Percentiles rank a stretch among this genome's conserved stretches.
phyloP scores from a whole-genome alignment of 2,888 invertebrate species.

The Platycheirus albimanus region DNA sequence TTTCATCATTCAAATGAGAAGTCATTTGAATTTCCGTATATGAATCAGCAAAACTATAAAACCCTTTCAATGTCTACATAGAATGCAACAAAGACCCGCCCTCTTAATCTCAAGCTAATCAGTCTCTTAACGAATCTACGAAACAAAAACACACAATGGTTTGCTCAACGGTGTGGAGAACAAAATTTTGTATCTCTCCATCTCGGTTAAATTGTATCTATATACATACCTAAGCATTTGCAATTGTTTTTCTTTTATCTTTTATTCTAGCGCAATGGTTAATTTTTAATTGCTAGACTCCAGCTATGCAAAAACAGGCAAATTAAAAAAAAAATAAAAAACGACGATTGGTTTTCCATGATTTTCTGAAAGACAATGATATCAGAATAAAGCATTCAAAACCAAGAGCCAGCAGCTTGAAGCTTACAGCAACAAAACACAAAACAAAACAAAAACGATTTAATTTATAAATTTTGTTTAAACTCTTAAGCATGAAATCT shows the following conservation, averaged over 20 bases:
- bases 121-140: neutral
- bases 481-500: slow-evolving; percentile 66
- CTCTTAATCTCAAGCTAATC: slow-evolving; percentile 16
- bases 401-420: no score
- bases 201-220: slow-evolving; percentile 5
- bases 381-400: slow-evolving; percentile 14
- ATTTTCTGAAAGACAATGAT: slow-evolving; percentile 20
- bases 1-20: no score
- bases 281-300: slow-evolving; percentile 58
- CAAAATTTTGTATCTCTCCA: slow-evolving; percentile 21
- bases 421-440: slow-evolving; percentile 14
- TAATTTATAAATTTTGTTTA: slow-evolving; percentile 51
- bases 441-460: no score
- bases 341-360: no score
- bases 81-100: neutral
- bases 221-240: slow-evolving; percentile 14
- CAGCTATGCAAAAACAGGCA: neutral
- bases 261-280: slow-evolving; percentile 57
- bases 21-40: neutral
- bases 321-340: neutral
- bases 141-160: slow-evolving; percentile 52
- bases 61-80: neutral
- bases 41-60: neutral
- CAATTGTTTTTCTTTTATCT: slow-evolving; percentile 42
- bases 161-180: slow-evolving; percentile 56